Percentiles rank a stretch among this genome's conserved stretches.
phyloP scores from a whole-genome alignment of 2,113 vertebrate species.

The Tringa solitaria region DNA sequence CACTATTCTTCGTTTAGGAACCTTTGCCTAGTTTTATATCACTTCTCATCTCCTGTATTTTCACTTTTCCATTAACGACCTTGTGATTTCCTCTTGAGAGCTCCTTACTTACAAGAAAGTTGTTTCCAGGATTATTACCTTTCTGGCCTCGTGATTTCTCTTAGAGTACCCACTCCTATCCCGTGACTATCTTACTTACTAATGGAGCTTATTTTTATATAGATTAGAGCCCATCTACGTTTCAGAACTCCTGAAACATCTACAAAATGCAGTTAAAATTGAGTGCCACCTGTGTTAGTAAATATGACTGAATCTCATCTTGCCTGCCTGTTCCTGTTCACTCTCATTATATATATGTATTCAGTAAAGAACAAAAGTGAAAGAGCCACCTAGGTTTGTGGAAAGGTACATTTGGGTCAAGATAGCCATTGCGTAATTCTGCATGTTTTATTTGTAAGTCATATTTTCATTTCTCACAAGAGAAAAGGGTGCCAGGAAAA shows the following conservation, averaged over 20 bases:
- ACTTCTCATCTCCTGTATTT: neutral
- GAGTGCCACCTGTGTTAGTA: rapidly evolving
- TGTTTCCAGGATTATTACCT: neutral
- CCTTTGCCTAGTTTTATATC: neutral
- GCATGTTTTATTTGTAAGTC: neutral
- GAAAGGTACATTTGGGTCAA: neutral
- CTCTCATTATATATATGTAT: neutral
- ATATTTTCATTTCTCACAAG: neutral
- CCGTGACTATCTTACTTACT: neutral
- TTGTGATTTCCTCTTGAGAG: neutral
- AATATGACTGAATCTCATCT: neutral
- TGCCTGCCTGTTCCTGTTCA: neutral
- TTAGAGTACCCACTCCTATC: neutral
- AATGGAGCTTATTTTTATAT: neutral
- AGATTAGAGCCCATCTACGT: neutral
- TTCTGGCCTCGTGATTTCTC: neutral
- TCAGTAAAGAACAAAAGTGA: neutral
- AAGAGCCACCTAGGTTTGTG: neutral
- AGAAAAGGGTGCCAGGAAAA: neutral
- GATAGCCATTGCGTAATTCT: neutral
- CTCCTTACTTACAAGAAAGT: neutral
- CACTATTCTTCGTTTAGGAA: neutral
- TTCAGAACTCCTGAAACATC: neutral
- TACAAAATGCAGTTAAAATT: neutral
- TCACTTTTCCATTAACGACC: neutral